Conservation (phyloP, 2,113 vertebrate species). For the Plecotus auritus region DNA sequence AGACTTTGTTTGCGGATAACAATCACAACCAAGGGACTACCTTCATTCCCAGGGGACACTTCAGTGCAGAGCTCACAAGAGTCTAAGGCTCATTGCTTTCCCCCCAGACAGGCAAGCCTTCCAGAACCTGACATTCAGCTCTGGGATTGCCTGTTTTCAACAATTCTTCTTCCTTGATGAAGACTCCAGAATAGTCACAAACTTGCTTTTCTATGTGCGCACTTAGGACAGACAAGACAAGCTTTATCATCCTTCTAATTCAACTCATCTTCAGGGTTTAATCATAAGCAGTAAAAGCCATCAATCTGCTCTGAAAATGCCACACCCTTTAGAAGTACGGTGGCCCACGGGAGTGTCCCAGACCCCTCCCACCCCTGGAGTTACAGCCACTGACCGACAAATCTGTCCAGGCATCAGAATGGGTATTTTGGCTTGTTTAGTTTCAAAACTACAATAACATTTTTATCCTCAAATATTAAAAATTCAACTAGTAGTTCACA, state of each 20-base stretch:
- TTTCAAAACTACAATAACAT: not conserved
- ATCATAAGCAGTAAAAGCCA: not conserved
- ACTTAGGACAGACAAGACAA: not conserved
- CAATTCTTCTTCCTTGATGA: not conserved
- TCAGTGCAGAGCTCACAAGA: not conserved
- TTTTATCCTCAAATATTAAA: not conserved
- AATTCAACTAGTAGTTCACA: not conserved
- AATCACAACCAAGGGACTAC: not conserved
- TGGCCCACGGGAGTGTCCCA: not conserved
- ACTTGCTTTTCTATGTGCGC: not conserved
- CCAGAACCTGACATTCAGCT: not conserved
- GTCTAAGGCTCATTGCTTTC: not conserved
- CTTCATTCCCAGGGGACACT: not conserved
- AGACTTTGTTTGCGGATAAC: not conserved
- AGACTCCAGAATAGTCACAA: not conserved
- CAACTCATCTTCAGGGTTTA: not conserved
- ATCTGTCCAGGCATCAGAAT: not conserved
- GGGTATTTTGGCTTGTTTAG: not conserved
- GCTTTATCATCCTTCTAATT: not conserved
- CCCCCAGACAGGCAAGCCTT: not conserved
- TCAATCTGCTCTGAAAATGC: not conserved
- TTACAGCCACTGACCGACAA: not conserved
- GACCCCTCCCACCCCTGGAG: not conserved
- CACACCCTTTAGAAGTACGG: not conserved
- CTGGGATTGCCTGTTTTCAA: not conserved